Base-by-base conservation (phyloP, 2,888 invertebrate species). In the Campopleginae sp. region DNA sequence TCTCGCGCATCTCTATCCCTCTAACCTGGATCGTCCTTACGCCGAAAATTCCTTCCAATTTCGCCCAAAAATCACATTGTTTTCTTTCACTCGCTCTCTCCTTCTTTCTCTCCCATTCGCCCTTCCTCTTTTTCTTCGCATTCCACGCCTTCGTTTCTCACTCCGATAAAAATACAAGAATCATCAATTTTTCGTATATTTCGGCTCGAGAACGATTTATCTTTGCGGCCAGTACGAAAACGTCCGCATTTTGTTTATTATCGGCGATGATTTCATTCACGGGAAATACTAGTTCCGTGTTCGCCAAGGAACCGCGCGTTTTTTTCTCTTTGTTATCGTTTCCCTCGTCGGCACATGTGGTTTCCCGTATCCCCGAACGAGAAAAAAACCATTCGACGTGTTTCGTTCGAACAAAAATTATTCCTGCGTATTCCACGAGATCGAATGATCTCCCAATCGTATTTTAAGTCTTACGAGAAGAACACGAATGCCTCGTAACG, bases 211-310 rank as follows among this genome's bases (percentile, higher is more conserved):
- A 12, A 27, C 27, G 54, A 58, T 58, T 27, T 8, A 27, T 12
- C 12, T 54, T 54, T 23, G 14, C 12, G 27, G 27, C 23, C 0
- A 23, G 7, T 4, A 27, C 10, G 19, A 27, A 58, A 58, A 58
- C 23, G 8, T 12, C 12, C 23, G 27, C 12, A 27, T 58, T 58
- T 58, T 27, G 12, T 14, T 27, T 23, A 27, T 58, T 14, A 27
- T 42, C 63, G 58, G 61, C 42, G 68, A 58, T 54, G 38, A 58
- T 82, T 76, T 65, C 76, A 76, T 76, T 82, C 63, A 76, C 71
- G 33, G 63, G n/a, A 74, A 72, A 74, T 74, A 27, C 12, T 54
- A 75, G 75, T 68, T 58, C 42, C 10, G 66, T 42, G 42, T 44
- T 61, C 58, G 75, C 68, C 54, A 19, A 44, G 44, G 31, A 63